Evolutionary conservation across 2,888 invertebrate genomes (phyloP), one percentile per base, ranked within the genome.

Genomic region (Sinelater perroti): DNA sequence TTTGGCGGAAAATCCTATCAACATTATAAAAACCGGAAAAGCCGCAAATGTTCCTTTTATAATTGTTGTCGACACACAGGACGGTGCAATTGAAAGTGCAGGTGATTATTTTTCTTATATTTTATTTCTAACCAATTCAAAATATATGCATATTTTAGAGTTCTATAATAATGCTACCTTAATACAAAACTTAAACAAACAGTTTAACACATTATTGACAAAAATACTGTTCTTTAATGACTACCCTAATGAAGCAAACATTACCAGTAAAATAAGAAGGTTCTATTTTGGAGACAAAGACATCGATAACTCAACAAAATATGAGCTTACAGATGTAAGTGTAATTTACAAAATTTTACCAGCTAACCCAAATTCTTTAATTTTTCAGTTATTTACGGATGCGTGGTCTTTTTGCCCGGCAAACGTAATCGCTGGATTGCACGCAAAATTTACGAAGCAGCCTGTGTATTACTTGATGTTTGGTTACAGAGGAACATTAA

Each of bases 51-150:
- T 88, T 1, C 91, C 91, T 0, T 85, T 90, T 82, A 85, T 93
- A 75, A 83, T 87, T 3, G 93, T 93, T 2, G 72, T 89, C 2
- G 91, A 85, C 30, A 83, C 83, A 6, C 84, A 89, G 52, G 93
- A 93, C 77, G 91, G 91, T 6, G 83, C 88, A 24, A 73, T 92
- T 8, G 85, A 82, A 70, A 82, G 81, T 8, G 82, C 85, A 60
- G 78, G 85, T 84, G 81, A 71, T 80, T 79, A 49, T 21, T n/a
- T 35, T 10, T 24, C 17, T 2, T 17, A 20, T 3, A 13, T 7
- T 33, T 6, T n/a, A 21, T 31, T 44, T 35, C 14, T 8, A 17
- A 5, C 13, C 5, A 11, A 7, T 8, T 33, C 16, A 33, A 5
- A 13, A 2, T 8, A 4, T 17, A 7, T 11, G 26, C n/a, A n/a